Evolutionary conservation across 2,888 invertebrate genomes (phyloP).

Genomic region (Lucinisca nassula): DNA sequence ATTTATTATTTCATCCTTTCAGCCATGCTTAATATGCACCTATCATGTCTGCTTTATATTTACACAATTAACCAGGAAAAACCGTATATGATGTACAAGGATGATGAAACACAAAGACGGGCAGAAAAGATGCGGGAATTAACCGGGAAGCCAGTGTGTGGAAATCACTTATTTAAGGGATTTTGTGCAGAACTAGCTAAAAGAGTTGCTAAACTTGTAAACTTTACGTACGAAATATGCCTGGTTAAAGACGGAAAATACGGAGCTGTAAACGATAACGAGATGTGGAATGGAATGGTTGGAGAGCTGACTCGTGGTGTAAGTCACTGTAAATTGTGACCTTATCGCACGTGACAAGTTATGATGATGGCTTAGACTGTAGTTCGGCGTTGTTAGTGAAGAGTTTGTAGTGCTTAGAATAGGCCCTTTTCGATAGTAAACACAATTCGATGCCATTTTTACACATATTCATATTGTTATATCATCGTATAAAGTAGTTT

Average conservation of each 20-base stretch:
- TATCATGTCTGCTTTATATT: background rate
- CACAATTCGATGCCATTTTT: too few relatives aligned
- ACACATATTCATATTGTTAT: too few relatives aligned
- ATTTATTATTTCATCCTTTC: too few relatives aligned
- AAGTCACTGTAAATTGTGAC: constrained; percentile 61
- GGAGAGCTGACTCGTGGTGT: constrained; percentile 86
- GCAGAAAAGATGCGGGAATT: background rate
- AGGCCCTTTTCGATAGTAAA: too few relatives aligned
- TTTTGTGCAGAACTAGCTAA: constrained; percentile 88
- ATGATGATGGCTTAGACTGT: background rate
- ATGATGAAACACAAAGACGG: constrained; percentile 22
- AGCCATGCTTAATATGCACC: too few relatives aligned
- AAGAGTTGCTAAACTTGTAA: constrained; percentile 85
- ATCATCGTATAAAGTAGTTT: too few relatives aligned
- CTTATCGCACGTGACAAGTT: constrained; percentile 16
- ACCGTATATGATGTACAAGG: constrained; percentile 84
- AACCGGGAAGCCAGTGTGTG: constrained; percentile 85
- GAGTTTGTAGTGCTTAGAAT: background rate
- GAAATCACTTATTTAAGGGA: constrained; percentile 93
- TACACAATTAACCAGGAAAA: constrained; percentile 72
- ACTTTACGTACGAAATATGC: constrained; percentile 87
- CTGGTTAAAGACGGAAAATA: constrained; percentile 82
- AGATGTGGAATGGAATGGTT: constrained; percentile 87
- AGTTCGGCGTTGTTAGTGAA: background rate
- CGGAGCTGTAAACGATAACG: constrained; percentile 79